Evolutionary conservation across 2,888 invertebrate species (phyloP), one percentile per base, ranked within the genome.

Genomic region (Acanthoscelides obtectus): DNA sequence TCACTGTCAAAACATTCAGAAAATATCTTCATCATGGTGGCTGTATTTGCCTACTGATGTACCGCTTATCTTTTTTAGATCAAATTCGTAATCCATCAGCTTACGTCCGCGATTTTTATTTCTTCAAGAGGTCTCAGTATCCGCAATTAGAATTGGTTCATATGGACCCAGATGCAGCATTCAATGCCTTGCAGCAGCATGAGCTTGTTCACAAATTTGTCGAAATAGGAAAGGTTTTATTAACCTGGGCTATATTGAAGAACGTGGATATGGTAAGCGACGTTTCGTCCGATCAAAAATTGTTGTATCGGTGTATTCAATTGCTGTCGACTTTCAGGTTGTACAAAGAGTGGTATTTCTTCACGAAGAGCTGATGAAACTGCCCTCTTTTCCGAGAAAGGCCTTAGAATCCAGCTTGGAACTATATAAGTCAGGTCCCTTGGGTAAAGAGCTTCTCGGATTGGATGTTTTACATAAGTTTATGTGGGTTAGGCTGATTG

Each of bases 381-480:
- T 99, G 8, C 99, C 99, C 0, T 96, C 99, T 0, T 99, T 99
- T 84, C 99, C 99, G 0, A 90, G 99, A 27, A 99, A 99, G 86
- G 98, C 99, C 1, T 87, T 99, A 0, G 99, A 99, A 86, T 94
- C 98, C 0, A 98, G 99, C 84, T 90, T 99, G 77, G 95, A 96
- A 80, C 88, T 98, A 66, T 97, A 96, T 85, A 93, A 94, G 81
- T 93, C 95, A 0, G 97, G 96, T 12, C 92, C 93, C 79, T 90
- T 97, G 79, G 98, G 98, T 68, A 93, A 95, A 83, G 94, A 93
- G 84, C 74, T 82, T 5, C 72, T 82, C 17, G 82, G 98, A 0
- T 86, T 99, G 77, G 99, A 99, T 84, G 96, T 98, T 0, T 88
- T 99, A 75, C 99, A 99, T 85, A 99, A 99, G 86, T 97, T 98